Conservation (phyloP, 1,140 invertebrate genomes). For the Mycetomoellerius zeteki region DNA sequence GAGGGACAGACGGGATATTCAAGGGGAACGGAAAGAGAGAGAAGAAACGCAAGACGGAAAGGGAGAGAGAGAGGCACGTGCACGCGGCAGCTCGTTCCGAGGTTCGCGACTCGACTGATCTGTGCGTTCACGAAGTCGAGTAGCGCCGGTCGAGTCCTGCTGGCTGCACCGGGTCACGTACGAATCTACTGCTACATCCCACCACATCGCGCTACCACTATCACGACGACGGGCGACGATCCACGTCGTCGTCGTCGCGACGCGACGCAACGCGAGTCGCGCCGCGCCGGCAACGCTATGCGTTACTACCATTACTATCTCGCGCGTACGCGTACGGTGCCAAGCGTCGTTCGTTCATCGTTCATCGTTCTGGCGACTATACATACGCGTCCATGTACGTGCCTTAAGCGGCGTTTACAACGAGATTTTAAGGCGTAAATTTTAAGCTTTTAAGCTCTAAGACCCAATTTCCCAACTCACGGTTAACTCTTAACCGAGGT, state of each 20-base stretch:
- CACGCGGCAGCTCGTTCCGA: slow-evolving; percentile 74
- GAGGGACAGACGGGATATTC: no score
- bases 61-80: slow-evolving; percentile 45
- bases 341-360: slow-evolving; percentile 32
- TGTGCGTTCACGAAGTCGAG: slow-evolving; percentile 78
- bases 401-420: not conserved
- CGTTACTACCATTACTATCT: not conserved
- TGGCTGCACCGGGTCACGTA: slow-evolving; percentile 78
- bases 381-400: not conserved
- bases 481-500: no score
- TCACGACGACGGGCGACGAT: slow-evolving; percentile 1
- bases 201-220: slow-evolving; percentile 50
- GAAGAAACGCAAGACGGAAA: slow-evolving; percentile 17
- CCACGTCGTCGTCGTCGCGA: slow-evolving; percentile 8
- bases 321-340: slow-evolving; percentile 12
- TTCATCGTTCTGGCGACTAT: not conserved
- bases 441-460: no score
- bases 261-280: not conserved
- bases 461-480: no score
- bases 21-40: slow-evolving; percentile 24
- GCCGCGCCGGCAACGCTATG: not conserved
- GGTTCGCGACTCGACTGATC: slow-evolving; percentile 77
- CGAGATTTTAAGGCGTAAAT: no score
- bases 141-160: slow-evolving; percentile 74
- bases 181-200: slow-evolving; percentile 71